Evolutionary conservation across 2,888 invertebrate genomes (phyloP), one percentile per base, ranked within the genome.

Genomic region (Leucophenga montana): DNA sequence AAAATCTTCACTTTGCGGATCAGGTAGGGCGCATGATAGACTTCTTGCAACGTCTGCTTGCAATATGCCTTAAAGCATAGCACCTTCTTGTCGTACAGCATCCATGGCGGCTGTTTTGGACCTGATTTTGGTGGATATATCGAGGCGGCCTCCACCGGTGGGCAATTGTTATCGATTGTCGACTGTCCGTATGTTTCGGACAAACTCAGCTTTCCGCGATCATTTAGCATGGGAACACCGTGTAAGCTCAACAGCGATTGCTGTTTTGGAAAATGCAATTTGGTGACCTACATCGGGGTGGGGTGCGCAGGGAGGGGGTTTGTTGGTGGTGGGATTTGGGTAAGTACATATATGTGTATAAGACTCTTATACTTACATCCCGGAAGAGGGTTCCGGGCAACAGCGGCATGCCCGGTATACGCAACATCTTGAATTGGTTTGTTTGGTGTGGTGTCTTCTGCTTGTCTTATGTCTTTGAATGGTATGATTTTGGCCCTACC

Each of bases 1-100:
- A 92, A 94, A 67, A 97, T 94, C 78, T 94, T 94, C 4, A 96
- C 95, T 79, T 93, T 92, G 13, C 96, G 92, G 66, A 97, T 89
- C 81, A 94, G 90, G 79, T 91, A 93, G 18, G 93, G 91, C 1
- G 92, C 92, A 84, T 93, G 83, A 39, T 85, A 85, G 22, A 88
- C 92, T 88, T 96, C 96, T 77, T 94, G 93, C 0, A 95, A 90
- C 0, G 94, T 93, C 70, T 89, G 88, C 68, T 89, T 88, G 61
- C 89, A 89, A 67, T 88, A 89, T 0, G 85, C 89, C 48, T 75
- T 73, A 48, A 89, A 89, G 66, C 86, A 83, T 0, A 89, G 75
- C 85, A 95, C 95, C 89, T 97, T 92, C 88, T 95, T 95, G 86
- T 97, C 97, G 86, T 93, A 96, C 69, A 94, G 93, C 69, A 97